phyloP scores from a whole-genome alignment of 2,888 invertebrate genomes.

The Dynastes hyllus region DNA sequence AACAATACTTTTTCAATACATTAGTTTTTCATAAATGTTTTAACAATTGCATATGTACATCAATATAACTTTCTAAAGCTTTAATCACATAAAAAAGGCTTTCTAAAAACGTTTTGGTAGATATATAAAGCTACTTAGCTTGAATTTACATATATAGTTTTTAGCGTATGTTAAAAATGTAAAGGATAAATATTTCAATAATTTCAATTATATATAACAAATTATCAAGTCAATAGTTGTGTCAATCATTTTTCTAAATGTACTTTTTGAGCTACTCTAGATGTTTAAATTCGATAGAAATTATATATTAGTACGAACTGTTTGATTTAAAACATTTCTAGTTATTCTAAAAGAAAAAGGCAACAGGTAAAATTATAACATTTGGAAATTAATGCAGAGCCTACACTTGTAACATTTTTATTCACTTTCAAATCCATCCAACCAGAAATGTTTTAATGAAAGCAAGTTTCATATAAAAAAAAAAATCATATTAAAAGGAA shows the following conservation, averaged over 20 bases:
- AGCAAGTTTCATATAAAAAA: background rate
- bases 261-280: slow-evolving; percentile 10
- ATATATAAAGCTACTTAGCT: background rate
- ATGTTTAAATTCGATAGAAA: background rate
- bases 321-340: background rate
- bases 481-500: background rate
- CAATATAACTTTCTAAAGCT: background rate
- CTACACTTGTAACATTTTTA: background rate
- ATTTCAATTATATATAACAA: slow-evolving; percentile 1
- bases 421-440: background rate
- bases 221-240: slow-evolving; percentile 14
- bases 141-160: background rate
- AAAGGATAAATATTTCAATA: background rate
- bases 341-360: too few relatives aligned
- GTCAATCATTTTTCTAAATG: slow-evolving; percentile 44
- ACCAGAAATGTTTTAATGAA: background rate
- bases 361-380: too few relatives aligned
- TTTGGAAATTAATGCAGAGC: too few relatives aligned
- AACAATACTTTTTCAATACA: background rate
- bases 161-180: background rate
- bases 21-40: background rate
- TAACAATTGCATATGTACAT: slow-evolving; percentile 5
- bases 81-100: background rate
- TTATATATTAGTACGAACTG: background rate
- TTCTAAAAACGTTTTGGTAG: background rate